Base-by-base conservation (phyloP, 1,140 invertebrate genomes). In the Luehdorfia chinensis region DNA sequence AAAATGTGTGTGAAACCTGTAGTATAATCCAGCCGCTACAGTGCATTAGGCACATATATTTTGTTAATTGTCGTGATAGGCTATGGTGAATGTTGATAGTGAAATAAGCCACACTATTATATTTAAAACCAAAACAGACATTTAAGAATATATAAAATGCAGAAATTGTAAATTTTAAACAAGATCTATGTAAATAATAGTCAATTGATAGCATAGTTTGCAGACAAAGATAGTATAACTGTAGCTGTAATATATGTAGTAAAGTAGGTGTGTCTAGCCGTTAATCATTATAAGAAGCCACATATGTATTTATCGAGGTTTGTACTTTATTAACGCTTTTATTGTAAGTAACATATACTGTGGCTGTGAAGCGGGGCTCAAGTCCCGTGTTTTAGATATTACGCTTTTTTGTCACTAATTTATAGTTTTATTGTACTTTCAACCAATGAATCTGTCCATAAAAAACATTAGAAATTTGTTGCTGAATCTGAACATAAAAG, bases 331-430 rank as follows among this genome's bases (percentile, higher is more conserved):
- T 68, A 71, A 72, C 59, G 75, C 75, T 80, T 78, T 73, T 68
- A 70, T 71, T 67, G 55, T 80, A 72, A 98, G 88, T 98, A 91
- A 73, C 76, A 59, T 78, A 66, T 80, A 84, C 66, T 76, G 76
- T 85, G 81, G 78, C 78, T 83, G 78, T 83, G 78, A 85, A 78
- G 54, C 55, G 66, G 72, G 75, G 61, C 62, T 63, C 54, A 48
- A 59, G 60, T 67, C 71, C 68, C 68, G 60, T 66, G 48, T 1
- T 71, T 79, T 83, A 83, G 75, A 69, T 79, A 67, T 70, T 84
- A 85, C 62, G 78, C 81, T 84, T 79, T 66, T 72, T 66, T 53
- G 70, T 76, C 75, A 81, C 70, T 81, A 72, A 83, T 77, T 80
- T 72, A 75, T 75, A 66, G 62, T 67, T 59, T 55, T 60, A 56